A percentile compares a stretch with the other conserved stretches of the same genome.
phyloP scores from a whole-genome alignment of 30 jellyfish, hydroid and myxozoan genomes.

The Aurelia coerulea region DNA sequence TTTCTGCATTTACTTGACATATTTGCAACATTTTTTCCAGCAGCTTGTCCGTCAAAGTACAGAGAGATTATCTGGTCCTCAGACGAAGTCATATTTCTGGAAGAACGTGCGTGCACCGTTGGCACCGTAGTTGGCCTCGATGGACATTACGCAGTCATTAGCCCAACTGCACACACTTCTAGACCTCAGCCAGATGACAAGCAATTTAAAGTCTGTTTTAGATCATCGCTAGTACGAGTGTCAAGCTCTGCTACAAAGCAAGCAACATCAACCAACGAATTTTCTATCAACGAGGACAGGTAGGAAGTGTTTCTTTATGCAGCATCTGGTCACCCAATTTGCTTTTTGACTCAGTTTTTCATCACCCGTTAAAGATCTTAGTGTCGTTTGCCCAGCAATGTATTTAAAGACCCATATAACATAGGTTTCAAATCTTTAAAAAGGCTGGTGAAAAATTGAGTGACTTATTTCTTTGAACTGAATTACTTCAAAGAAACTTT shows the following conservation, averaged over 20 bases:
- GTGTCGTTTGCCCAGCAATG: too few species aligned
- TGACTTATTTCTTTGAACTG: too few species aligned
- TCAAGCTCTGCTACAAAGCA: not conserved
- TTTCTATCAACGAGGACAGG: constrained; percentile 30
- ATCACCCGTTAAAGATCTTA: too few species aligned
- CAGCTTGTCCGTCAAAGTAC: constrained; percentile 1
- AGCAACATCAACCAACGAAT: constrained; percentile 6
- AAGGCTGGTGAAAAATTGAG: too few species aligned
- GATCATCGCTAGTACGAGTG: constrained; percentile 66
- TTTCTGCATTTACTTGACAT: not conserved
- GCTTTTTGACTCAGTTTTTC: too few species aligned
- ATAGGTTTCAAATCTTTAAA: too few species aligned
- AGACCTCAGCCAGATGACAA: constrained; percentile 6
- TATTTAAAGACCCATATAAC: too few species aligned
- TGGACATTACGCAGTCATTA: constrained; percentile 61
- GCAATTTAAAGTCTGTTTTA: constrained; percentile 70
- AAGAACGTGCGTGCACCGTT: constrained; percentile 60
- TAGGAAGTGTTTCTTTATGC: too few species aligned
- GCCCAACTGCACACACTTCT: not conserved
- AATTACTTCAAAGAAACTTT: too few species aligned
- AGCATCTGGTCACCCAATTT: too few species aligned
- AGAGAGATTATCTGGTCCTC: constrained; percentile 61
- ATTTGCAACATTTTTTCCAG: not conserved
- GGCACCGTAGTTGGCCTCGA: constrained; percentile 59
- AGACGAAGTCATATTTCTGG: constrained; percentile 63